Base-by-base conservation (phyloP, 2,797 vertebrate species). In the Bothrops alternatus region DNA sequence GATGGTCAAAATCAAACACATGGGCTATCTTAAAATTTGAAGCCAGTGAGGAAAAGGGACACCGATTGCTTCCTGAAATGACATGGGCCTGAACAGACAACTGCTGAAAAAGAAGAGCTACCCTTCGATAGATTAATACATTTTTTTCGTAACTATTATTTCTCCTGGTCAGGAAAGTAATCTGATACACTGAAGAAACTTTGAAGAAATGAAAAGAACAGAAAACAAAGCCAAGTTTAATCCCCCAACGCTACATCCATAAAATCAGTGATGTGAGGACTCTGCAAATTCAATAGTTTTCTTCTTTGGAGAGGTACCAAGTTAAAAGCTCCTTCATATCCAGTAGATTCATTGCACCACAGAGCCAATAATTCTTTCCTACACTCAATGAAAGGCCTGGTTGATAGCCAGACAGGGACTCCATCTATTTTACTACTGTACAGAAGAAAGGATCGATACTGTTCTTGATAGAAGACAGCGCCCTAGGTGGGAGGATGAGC, bases 11-110 rank as follows among this genome's bases (percentile, higher is more conserved):
- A 94, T 78, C 92, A 94, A 93, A 61, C 78, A 42, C 87, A 26
- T 61, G 93, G 61, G 94, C 93, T 94, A 95, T 93, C 92, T 90
- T 95, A 95, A 97, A 96, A 95, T 95, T 94, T 60, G 91, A 96
- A 94, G 94, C n/a, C 86, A 95, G 92, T 95, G 95, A 95, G 69
- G 5, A 20, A 42, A 61, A 86, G 0, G 7, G 18, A 88, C n/a
- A 23, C 18, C 12, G 28, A 23, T 55, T 61, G n/a, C 47, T 57
- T 93, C 53, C 58, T 53, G 63, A 26, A 85, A 56, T 60, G 56
- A 32, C 50, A 58, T 65, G 32, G 55, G 56, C 20, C 87, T 18
- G 37, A 86, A 90, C 25, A 55, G 37, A 55, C 28, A 57, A 61
- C 69, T 61, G 56, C 20, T 92, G 56, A 88, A 32, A 88, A 82